Conservation (phyloP, 2,113 vertebrate species). For the Prunella fulvescens region DNA sequence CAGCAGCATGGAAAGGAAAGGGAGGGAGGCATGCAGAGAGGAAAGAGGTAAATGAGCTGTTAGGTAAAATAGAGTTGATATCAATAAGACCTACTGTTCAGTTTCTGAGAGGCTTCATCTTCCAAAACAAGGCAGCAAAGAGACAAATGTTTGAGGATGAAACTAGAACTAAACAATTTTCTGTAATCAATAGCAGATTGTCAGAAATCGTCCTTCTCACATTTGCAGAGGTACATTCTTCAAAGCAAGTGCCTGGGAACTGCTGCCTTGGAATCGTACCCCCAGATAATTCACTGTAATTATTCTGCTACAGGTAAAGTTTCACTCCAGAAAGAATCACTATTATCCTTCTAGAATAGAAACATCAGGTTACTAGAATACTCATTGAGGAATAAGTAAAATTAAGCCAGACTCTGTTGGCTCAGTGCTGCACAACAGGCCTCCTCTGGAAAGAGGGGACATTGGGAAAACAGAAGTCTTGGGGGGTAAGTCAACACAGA, state of each 20-base stretch:
- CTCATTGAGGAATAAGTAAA: neutral
- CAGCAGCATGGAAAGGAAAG: neutral
- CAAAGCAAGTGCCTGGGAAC: slow-evolving; percentile 32
- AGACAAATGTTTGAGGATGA: slow-evolving; percentile 21
- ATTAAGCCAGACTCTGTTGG: neutral
- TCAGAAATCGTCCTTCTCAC: neutral
- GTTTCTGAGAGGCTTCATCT: slow-evolving; percentile 33
- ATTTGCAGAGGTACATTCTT: slow-evolving; percentile 17
- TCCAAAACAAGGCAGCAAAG: slow-evolving; percentile 40
- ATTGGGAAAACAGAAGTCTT: neutral
- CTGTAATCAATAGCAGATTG: slow-evolving; percentile 20
- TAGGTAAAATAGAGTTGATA: slow-evolving; percentile 29
- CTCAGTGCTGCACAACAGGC: neutral
- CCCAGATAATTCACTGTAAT: slow-evolving; percentile 28
- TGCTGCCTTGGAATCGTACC: neutral
- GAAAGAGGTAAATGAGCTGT: slow-evolving; percentile 36
- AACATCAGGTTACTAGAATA: neutral
- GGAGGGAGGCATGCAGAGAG: neutral
- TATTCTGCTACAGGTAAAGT: neutral
- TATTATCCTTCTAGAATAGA: neutral
- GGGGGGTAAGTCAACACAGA: neutral
- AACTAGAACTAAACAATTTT: slow-evolving; percentile 51
- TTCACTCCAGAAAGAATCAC: slow-evolving; percentile 26
- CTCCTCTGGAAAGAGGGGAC: neutral
- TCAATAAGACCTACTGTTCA: slow-evolving; percentile 40